Conservation (phyloP, 2,888 invertebrate species). For the Andrena praecox region DNA sequence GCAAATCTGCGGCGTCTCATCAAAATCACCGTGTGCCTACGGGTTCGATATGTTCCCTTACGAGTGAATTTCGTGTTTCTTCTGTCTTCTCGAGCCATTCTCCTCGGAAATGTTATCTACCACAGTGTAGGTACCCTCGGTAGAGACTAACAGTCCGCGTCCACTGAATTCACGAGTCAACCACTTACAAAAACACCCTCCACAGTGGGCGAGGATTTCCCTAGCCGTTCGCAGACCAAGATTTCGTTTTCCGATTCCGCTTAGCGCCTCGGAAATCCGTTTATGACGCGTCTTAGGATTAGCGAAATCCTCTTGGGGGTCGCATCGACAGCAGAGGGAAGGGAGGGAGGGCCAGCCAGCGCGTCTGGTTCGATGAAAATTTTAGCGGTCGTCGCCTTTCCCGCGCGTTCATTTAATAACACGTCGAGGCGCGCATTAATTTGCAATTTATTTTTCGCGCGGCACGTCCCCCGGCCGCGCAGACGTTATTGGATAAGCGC, state of each 20-base stretch:
- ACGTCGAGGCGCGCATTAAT: slow-evolving; percentile 37
- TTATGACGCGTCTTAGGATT: slow-evolving; percentile 71
- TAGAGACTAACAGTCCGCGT: neutral
- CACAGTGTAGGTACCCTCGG: no score
- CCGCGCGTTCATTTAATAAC: slow-evolving; percentile 51
- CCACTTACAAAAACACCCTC: neutral
- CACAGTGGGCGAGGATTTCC: neutral
- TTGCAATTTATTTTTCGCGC: slow-evolving; percentile 4
- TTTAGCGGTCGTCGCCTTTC: slow-evolving; percentile 47
- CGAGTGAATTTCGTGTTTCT: no score
- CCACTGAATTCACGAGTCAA: neutral
- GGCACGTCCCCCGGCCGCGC: neutral
- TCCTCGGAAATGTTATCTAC: no score
- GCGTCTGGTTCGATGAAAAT: slow-evolving; percentile 61
- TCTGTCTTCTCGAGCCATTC: no score
- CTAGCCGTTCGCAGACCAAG: slow-evolving; percentile 16
- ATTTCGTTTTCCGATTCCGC: slow-evolving; percentile 62
- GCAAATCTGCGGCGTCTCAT: no score
- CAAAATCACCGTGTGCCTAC: no score
- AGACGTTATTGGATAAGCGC: slow-evolving; percentile 24
- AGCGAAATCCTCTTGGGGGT: slow-evolving; percentile 55
- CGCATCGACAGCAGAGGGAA: neutral
- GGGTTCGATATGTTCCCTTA: no score
- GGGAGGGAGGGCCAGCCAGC: slow-evolving; percentile 1
- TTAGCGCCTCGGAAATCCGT: slow-evolving; percentile 60